Evolutionary conservation across 2,113 vertebrate genomes (phyloP), one percentile per base, ranked within the genome.

Genomic region (Alexandromys fortis): DNA sequence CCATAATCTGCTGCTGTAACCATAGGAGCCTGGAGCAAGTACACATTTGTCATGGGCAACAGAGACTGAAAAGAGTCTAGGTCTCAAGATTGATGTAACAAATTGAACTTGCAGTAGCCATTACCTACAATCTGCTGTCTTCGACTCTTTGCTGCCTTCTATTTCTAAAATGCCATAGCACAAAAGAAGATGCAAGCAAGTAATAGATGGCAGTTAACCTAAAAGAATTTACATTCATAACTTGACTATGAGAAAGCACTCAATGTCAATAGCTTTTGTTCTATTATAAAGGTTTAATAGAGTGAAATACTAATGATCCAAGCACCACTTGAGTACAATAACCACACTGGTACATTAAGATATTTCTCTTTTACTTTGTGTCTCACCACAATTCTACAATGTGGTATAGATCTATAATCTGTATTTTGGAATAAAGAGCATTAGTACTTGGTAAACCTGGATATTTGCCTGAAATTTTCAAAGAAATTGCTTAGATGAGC

Each of bases 371-470:
- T 75, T 47, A 76, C 76, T 97, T 95, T n/a, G 81, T 4, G 87
- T 87, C 33, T 83, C 55, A 90, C 38, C 24, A 92, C 52, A 35
- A 92, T 86, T 96, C 86, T 95, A 79, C 11, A n/a, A 86, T 77
- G 28, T 73, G 30, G 14, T 81, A 83, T 22, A 94, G 49, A 92
- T 19, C 1, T 55, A 83, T 14, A 90, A 42, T 72, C 30, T 63
- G 12, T 58, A 83, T 76, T 93, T 90, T 13, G 35, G 81, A 90
- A 22, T 38, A 72, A 55, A 90, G 55, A 76, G 11, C 30, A 93
- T 72, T 19, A 75, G 61, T 21, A 45, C 83, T 28, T 79, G 30
- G n/a, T 79, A 79, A 89, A 93, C 95, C 24, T 33, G 21, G 9
- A 86, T 83, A 93, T 52, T 87, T 61, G 73, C 16, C 28, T 94